Evolutionary conservation across 2,888 invertebrate species (phyloP), one percentile per base, ranked within the genome.

Genomic region (Pammene fasciana): DNA sequence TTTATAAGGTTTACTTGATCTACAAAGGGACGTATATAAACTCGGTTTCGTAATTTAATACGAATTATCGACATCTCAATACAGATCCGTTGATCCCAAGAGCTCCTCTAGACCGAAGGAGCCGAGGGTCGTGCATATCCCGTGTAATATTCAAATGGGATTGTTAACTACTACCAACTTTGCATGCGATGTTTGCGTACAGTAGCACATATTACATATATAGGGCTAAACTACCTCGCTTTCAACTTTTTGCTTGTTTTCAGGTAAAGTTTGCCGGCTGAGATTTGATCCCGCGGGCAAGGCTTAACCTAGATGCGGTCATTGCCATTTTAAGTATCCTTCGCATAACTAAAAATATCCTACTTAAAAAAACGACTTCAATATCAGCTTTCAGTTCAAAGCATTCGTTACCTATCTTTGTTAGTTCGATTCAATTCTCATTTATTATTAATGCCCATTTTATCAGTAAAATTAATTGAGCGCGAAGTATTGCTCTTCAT

Each of bases 111-210:
- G 9, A 7, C 9, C 9, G 38, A 38, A 38, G 38, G 38, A 38
- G 38, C 38, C 38, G 38, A 7, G 38, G 38, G 38, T 38, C 38
- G 38, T 38, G 2, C 38, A 9, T 9, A 38, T 7, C 38, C 8
- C 38, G 38, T 38, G 38, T 38, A 38, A 67, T 67, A 67, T 67
- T 61, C 67, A 61, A 67, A 67, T 67, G 54, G 54, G 54, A 54
- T 67, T 60, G 54, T 46, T 67, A 67, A 67, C 54, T 46, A 43
- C 48, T 57, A 11, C 16, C 36, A 52, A 67, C 67, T 38, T 38
- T 38, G 1, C 9, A 3, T 38, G 38, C 38, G 38, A 7, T 38
- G 38, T 38, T 38, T 38, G 6, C 38, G 38, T 55, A 61, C 55
- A n/a, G 36, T 26, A 54, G 13, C 10, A 48, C 6, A 34, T 52